phyloP scores from a whole-genome alignment of 1,140 invertebrate species.

The Lepidurus apus region DNA sequence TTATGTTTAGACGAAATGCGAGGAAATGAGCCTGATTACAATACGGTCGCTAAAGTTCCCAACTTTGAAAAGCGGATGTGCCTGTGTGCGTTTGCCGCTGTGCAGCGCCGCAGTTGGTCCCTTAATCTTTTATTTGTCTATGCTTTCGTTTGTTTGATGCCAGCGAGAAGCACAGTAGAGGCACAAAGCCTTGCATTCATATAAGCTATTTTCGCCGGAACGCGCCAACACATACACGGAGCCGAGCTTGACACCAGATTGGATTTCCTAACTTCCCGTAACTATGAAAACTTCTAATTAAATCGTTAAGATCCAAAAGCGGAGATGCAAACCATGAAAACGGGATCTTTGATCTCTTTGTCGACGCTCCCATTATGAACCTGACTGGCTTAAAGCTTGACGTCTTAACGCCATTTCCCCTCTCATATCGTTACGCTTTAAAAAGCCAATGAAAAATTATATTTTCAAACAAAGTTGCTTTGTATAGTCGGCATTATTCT shows the following conservation, averaged over 20 bases:
- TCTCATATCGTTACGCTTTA: neutral
- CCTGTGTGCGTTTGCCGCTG: neutral
- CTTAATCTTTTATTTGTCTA: neutral
- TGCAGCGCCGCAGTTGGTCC: neutral
- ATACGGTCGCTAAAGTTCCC: neutral
- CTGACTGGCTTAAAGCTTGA: neutral
- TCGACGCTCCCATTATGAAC: neutral
- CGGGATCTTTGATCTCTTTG: conserved; percentile 12
- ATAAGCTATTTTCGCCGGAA: conserved; percentile 5
- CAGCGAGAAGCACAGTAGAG: neutral
- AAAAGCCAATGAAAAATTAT: too few species aligned
- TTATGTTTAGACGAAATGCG: conserved; percentile 6
- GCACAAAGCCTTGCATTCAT: neutral
- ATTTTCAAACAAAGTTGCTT: too few species aligned
- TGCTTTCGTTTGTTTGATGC: neutral
- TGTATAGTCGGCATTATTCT: too few species aligned
- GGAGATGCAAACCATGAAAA: neutral
- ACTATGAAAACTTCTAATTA: neutral
- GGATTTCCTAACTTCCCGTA: neutral
- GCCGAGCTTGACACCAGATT: neutral
- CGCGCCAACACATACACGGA: neutral
- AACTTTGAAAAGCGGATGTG: neutral
- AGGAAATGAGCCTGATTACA: conserved; percentile 21
- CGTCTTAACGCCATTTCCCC: neutral
- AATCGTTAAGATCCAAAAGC: conserved; percentile 8